Evolutionary conservation across 2,888 invertebrate genomes (phyloP).

Genomic region (Colletes collaris): DNA sequence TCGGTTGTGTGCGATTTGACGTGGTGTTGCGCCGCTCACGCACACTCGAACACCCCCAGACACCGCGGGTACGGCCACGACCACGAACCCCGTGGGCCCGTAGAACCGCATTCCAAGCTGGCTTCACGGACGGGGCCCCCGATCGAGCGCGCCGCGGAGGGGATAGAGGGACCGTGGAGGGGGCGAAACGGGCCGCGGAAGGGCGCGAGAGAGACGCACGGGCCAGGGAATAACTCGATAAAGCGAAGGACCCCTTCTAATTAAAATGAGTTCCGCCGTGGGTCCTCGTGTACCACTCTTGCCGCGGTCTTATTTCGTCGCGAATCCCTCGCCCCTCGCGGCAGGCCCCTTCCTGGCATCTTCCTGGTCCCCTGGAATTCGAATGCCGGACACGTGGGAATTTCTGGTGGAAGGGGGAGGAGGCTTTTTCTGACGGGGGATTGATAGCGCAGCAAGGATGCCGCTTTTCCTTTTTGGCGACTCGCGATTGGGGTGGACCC

Average conservation of each 20-base stretch:
- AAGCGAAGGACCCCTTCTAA: slow-evolving; percentile 72
- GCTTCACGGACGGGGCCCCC: slow-evolving; percentile 70
- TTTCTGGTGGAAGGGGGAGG: slow-evolving; percentile 35
- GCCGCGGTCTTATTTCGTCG: slow-evolving; percentile 70
- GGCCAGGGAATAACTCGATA: slow-evolving; percentile 68
- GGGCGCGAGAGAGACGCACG: slow-evolving; percentile 51
- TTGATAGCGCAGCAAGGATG: slow-evolving; percentile 20
- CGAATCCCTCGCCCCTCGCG: slow-evolving; percentile 54
- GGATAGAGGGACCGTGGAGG: slow-evolving; percentile 26
- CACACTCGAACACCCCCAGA: slow-evolving; percentile 39
- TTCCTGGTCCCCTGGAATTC: slow-evolving; percentile 53
- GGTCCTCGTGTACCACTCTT: slow-evolving; percentile 67
- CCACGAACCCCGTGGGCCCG: slow-evolving; percentile 71
- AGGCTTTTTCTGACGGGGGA: slow-evolving; percentile 7
- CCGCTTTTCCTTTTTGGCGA: neutral
- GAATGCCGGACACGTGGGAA: slow-evolving; percentile 52
- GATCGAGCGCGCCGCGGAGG: slow-evolving; percentile 37
- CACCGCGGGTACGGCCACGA: slow-evolving; percentile 43
- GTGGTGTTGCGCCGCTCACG: slow-evolving; percentile 33
- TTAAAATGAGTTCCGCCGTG: slow-evolving; percentile 74
- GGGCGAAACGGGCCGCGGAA: slow-evolving; percentile 25
- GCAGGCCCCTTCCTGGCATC: slow-evolving; percentile 43
- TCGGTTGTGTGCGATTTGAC: slow-evolving; percentile 49
- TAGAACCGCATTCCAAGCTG: slow-evolving; percentile 81
- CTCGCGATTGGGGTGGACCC: slow-evolving; percentile 10